Conservation (phyloP, 2,113 vertebrate species). For the Forbesichthys agassizii region DNA sequence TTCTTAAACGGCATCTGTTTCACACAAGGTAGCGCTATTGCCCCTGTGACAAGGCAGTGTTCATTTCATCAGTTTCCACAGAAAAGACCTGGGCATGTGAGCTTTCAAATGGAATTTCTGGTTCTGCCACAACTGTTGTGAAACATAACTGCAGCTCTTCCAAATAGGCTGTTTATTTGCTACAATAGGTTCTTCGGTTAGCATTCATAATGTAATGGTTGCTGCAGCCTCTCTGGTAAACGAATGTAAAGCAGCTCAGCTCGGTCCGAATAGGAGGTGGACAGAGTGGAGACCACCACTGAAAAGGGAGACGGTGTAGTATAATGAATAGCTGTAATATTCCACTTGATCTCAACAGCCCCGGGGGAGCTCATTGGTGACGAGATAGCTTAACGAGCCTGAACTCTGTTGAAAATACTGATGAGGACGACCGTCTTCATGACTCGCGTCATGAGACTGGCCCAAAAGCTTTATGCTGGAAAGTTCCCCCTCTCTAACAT, state of each 20-base stretch:
- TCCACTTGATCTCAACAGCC: constrained; percentile 39
- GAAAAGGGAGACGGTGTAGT: constrained; percentile 31
- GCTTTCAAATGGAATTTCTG: too few species aligned
- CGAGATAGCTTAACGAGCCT: constrained; percentile 33
- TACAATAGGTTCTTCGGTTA: too few species aligned
- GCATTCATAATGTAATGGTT: too few species aligned
- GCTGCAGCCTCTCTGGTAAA: too few species aligned
- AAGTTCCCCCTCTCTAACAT: constrained; percentile 14
- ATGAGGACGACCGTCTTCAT: constrained; percentile 33
- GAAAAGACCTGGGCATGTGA: too few species aligned
- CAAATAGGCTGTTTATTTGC: too few species aligned
- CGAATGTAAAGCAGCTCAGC: constrained; percentile 31
- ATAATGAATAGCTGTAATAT: constrained; percentile 58
- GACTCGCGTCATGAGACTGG: constrained; percentile 39
- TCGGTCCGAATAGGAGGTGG: constrained; percentile 42
- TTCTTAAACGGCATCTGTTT: too few species aligned
- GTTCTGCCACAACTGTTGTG: too few species aligned
- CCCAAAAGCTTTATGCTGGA: background rate
- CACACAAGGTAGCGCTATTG: too few species aligned
- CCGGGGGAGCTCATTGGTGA: constrained; percentile 51
- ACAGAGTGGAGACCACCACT: constrained; percentile 34
- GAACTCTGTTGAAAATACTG: constrained; percentile 44
- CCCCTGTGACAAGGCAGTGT: too few species aligned
- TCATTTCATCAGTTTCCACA: too few species aligned
- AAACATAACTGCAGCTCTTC: too few species aligned